Percentiles rank a stretch among this genome's conserved stretches.
phyloP scores from a whole-genome alignment of 2,113 vertebrate genomes.

The Alces alces region DNA sequence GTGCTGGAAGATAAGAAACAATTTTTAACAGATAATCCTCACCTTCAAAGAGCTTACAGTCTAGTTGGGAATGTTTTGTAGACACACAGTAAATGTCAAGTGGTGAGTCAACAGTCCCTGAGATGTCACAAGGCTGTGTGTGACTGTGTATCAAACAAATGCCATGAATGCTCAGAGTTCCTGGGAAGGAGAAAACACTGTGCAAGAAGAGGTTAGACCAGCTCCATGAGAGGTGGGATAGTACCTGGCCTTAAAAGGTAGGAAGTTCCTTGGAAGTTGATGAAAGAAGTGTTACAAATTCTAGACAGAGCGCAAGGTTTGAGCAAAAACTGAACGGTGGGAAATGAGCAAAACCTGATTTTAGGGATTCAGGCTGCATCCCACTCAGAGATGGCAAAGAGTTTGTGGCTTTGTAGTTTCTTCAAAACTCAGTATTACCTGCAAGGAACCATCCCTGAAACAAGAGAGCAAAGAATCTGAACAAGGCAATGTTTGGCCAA shows the following conservation, averaged over 20 bases:
- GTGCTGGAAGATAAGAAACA: background rate
- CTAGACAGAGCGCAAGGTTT: background rate
- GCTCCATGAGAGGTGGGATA: background rate
- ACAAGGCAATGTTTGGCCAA: no score
- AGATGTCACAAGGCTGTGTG: slow-evolving; percentile 30
- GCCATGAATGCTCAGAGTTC: background rate
- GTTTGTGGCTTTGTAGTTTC: background rate
- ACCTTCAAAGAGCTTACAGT: background rate
- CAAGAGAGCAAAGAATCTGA: background rate
- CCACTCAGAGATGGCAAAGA: background rate
- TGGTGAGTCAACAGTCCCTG: background rate
- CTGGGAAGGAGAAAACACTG: slow-evolving; percentile 31
- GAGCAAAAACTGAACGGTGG: background rate
- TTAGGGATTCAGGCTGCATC: background rate
- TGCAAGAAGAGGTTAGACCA: background rate
- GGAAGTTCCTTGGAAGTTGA: background rate
- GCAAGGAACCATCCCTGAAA: background rate
- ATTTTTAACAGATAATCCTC: background rate
- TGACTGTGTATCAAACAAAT: slow-evolving; percentile 25
- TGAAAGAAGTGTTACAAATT: background rate
- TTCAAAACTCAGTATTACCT: background rate
- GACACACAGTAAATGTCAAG: background rate
- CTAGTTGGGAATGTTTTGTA: background rate
- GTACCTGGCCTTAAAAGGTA: background rate
- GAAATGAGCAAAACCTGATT: background rate